These are phyloP conservation scores for Dynastes tityus DNA, from an alignment of 2,888 invertebrate species.

Conservation along the genomic window DNA sequence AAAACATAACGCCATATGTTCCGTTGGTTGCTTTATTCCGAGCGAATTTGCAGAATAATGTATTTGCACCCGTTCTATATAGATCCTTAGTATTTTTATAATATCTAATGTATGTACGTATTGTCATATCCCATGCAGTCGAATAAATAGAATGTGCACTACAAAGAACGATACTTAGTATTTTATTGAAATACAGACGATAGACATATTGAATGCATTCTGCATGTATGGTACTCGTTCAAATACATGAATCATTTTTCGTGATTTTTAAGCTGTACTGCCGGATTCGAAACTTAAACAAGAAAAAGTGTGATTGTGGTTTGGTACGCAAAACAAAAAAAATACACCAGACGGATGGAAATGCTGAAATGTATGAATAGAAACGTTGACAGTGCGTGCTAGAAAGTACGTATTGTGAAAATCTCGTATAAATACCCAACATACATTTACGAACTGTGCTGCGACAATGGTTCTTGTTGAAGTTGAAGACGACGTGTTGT, in stretches of 20 bases:
- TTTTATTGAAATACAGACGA: too few species aligned
- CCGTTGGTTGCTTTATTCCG: too few species aligned
- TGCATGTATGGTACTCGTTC: too few species aligned
- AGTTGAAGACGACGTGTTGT: not conserved
- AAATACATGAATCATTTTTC: slow-evolving; percentile 2
- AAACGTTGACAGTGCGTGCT: not conserved
- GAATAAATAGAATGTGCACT: too few species aligned
- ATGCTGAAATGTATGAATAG: not conserved
- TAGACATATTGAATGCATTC: too few species aligned
- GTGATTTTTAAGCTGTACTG: not conserved
- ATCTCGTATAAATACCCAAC: slow-evolving; percentile 3
- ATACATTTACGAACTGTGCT: slow-evolving; percentile 9
- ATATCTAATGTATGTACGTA: too few species aligned
- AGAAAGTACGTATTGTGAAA: not conserved
- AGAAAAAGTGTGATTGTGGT: not conserved
- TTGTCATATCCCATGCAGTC: too few species aligned
- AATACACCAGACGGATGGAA: not conserved
- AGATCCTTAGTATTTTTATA: too few species aligned
- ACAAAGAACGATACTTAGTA: too few species aligned
- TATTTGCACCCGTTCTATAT: too few species aligned
- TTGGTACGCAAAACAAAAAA: not conserved
- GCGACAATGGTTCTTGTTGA: slow-evolving; percentile 5
- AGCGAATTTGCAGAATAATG: too few species aligned
- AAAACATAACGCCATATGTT: too few species aligned
- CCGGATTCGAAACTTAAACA: not conserved